Evolutionary conservation across 2,888 invertebrate genomes (phyloP), one percentile per base, ranked within the genome.

Genomic region (Zhuqinia jingwanae): DNA sequence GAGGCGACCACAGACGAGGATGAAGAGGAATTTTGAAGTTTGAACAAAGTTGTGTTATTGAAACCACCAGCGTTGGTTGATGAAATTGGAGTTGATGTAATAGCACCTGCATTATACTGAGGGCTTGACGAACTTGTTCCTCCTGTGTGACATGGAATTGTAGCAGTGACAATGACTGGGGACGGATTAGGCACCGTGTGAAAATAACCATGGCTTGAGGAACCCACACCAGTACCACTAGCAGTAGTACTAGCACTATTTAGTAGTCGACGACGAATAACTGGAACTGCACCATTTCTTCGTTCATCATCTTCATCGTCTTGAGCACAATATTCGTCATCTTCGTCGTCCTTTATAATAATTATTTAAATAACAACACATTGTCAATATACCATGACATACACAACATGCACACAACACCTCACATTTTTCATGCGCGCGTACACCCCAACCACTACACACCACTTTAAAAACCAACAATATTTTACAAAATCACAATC

Each of bases 1-100:
- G 85, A 65, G 36, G 85, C 73, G 63, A 85, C 81, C 56, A 81
- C 85, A 65, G 81, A 63, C 42, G 78, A 58, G 15, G 76, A 36
- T 80, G 84, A 77, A 45, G 85, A 63, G 85, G 86, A 80, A 82
- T 76, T 87, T 77, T 87, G 77, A 87, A 87, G 63, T 81, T 87
- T 87, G 77, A 87, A 87, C 53, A 86, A 63, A 73, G 73, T 70
- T 70, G 13, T 56, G 47, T 80, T 47, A 20, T 82, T 82, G 65
- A 78, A 70, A 53, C 85, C 85, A 76, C 56, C 36, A 83, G 84
- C 47, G 84, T 77, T 65, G 84, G 42, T 77, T 82, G 81, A 53
- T 70, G 81, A 73, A 36, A 80, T 60, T 78, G 85, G 78, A 56
- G 85, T 79, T 25, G 85, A 78, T 58, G 85, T 85, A 85, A 75